Evolutionary conservation across 1,140 invertebrate species (phyloP).

Genomic region (Rhopalosiphum padi): DNA sequence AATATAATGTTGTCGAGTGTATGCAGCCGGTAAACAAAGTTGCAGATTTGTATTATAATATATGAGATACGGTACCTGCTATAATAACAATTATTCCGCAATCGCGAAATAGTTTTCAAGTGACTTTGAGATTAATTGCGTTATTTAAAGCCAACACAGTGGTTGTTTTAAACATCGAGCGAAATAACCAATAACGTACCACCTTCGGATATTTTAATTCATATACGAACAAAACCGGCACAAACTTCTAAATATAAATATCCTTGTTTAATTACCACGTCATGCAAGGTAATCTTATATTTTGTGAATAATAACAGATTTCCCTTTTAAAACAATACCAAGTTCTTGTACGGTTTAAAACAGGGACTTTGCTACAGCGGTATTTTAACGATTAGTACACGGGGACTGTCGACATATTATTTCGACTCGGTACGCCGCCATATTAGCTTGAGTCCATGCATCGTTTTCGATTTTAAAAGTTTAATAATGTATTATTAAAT

Average conservation of each 20-base stretch:
- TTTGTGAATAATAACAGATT: not conserved
- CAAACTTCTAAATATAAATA: not conserved
- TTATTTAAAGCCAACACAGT: not conserved
- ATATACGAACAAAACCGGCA: not conserved
- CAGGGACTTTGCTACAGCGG: not conserved
- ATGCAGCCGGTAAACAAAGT: too few relatives aligned
- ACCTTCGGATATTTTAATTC: not conserved
- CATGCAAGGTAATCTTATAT: too few relatives aligned
- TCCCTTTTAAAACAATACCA: not conserved
- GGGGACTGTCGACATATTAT: not conserved
- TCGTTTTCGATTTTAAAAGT: conserved; percentile 3
- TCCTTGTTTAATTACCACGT: too few relatives aligned
- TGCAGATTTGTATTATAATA: too few relatives aligned
- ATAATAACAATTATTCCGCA: not conserved
- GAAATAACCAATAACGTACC: too few relatives aligned
- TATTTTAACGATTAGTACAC: not conserved
- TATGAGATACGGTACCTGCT: not conserved
- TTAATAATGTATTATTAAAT: conserved; percentile 39
- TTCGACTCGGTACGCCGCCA: too few relatives aligned
- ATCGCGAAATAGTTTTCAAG: not conserved
- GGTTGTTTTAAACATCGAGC: not conserved
- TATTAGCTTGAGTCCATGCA: not conserved
- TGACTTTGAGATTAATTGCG: not conserved
- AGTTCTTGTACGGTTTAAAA: not conserved
- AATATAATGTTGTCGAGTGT: too few relatives aligned